A percentile compares a stretch with the other conserved stretches of the same genome.
Conservation (phyloP, 2,113 vertebrate genomes). For the Rhinoderma darwinii region DNA sequence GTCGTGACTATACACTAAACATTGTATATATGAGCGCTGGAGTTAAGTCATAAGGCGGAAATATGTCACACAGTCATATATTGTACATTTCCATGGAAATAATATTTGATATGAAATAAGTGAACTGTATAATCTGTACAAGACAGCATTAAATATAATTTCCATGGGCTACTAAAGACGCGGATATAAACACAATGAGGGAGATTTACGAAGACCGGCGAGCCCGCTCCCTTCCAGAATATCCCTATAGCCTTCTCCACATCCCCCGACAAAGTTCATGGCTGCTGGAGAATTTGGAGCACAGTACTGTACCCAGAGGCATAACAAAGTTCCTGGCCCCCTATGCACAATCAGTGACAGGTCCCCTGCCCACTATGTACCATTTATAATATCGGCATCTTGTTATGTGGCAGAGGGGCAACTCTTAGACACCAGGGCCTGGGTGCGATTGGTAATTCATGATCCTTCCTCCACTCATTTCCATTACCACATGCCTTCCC, state of each 20-base stretch:
- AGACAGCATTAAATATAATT: not conserved
- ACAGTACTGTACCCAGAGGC: not conserved
- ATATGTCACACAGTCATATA: conserved; percentile 12
- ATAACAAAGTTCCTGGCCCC: too few species aligned
- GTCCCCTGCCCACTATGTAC: not conserved
- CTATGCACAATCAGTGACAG: not conserved
- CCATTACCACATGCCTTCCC: too few species aligned
- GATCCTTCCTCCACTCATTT: too few species aligned
- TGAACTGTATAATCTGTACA: not conserved
- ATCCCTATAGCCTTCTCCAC: not conserved
- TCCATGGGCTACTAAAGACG: conserved; percentile 4
- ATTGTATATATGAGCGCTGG: not conserved
- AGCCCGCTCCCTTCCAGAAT: not conserved
- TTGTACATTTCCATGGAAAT: not conserved
- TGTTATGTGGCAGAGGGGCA: not conserved
- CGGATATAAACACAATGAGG: not conserved
- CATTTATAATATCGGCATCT: not conserved
- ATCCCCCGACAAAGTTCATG: not conserved
- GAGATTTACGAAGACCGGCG: not conserved
- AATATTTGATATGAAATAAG: conserved; percentile 19
- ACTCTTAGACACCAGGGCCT: not conserved
- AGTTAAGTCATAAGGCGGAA: not conserved
- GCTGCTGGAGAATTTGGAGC: not conserved
- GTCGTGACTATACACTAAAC: not conserved
- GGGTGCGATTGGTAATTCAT: too few species aligned